Evolutionary conservation across 2,113 vertebrate genomes (phyloP).

Genomic region (Gadus chalcogrammus): DNA sequence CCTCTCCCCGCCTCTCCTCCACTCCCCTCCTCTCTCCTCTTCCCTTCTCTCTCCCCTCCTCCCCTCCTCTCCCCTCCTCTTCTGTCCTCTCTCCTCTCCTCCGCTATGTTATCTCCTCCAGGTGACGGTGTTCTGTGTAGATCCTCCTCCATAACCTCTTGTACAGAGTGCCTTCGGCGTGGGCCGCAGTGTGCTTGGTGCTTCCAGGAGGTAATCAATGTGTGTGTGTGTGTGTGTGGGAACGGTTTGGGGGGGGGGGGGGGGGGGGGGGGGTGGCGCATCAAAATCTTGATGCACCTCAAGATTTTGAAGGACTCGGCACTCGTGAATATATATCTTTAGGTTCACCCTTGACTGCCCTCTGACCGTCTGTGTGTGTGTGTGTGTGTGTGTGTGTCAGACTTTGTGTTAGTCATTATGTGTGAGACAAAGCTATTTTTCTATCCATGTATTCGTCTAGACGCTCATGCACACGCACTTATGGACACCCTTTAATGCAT

Average conservation of each 20-base stretch:
- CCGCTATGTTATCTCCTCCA: slow-evolving; percentile 47
- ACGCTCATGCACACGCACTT: not conserved
- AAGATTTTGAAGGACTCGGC: too few relatives aligned
- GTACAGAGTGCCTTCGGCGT: slow-evolving; percentile 82
- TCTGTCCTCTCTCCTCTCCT: not conserved
- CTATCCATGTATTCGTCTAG: slow-evolving; percentile 47
- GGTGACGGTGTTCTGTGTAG: slow-evolving; percentile 82
- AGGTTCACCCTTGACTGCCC: slow-evolving; percentile 23
- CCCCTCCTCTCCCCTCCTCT: not conserved
- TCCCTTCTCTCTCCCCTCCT: not conserved
- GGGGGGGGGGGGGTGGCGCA: not conserved
- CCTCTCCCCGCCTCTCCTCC: slow-evolving; percentile 21
- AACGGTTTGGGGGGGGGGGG: slow-evolving; percentile 1
- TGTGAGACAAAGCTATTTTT: slow-evolving; percentile 26
- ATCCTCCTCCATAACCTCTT: slow-evolving; percentile 77
- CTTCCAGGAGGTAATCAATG: slow-evolving; percentile 84
- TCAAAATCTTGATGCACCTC: too few relatives aligned
- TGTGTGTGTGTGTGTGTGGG: slow-evolving; percentile 18
- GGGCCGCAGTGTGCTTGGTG: slow-evolving; percentile 96
- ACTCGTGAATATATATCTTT: slow-evolving; percentile 35
- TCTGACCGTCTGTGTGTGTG: slow-evolving; percentile 1
- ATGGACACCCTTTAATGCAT: slow-evolving; percentile 21
- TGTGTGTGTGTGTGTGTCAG: not conserved
- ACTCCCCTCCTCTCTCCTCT: slow-evolving; percentile 32
- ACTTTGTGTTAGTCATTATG: slow-evolving; percentile 32